Percentiles rank a stretch among this genome's conserved stretches.
Evolutionary conservation across 2,113 vertebrate species (phyloP).

Genomic region (Dryoscopus gambensis): DNA sequence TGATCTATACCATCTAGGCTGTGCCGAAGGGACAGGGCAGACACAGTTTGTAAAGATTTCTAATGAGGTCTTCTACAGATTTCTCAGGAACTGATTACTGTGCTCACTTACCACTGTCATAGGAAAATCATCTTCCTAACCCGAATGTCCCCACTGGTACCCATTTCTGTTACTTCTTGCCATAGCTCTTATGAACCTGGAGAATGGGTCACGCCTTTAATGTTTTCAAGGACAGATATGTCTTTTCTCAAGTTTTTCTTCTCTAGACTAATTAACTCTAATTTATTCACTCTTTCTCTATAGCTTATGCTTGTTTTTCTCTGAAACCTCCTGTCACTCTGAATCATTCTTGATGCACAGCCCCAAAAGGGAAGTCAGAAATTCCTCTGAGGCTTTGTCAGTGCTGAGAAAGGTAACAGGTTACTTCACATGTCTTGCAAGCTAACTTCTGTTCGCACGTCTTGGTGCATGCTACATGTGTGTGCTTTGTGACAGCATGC

Average conservation of each 20-base stretch:
- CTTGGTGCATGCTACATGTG: rapidly evolving
- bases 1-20: neutral
- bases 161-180: neutral
- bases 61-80: neutral
- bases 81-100: neutral
- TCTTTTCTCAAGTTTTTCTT: neutral
- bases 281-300: neutral
- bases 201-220: neutral
- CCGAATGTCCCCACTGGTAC: neutral
- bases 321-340: neutral
- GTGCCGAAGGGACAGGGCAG: rapidly evolving
- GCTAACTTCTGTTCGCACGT: neutral
- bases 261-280: neutral
- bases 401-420: neutral
- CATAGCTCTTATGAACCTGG: neutral
- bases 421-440: neutral
- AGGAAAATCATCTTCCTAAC: neutral
- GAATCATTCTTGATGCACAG: neutral
- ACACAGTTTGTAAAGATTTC: neutral
- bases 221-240: neutral
- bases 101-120: neutral
- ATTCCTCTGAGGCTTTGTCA: neutral
- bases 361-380: neutral
- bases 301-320: neutral
- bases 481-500: rapidly evolving